Conservation (phyloP, 2,797 vertebrate genomes). For the Tinamus major region DNA sequence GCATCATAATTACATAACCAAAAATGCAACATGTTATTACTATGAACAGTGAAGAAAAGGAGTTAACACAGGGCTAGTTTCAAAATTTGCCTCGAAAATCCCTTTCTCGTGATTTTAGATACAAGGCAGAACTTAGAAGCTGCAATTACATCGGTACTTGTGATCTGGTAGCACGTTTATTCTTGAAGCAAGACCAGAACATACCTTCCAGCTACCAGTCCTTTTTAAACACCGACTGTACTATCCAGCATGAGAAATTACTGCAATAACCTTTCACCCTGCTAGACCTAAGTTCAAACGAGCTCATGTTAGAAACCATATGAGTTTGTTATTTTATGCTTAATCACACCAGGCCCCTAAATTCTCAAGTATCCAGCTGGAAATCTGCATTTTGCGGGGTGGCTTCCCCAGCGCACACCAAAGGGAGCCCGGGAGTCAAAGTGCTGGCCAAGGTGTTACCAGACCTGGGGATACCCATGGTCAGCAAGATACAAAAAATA, state of each 20-base stretch:
- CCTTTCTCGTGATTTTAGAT: background rate
- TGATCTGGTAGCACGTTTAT: background rate
- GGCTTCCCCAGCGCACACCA: background rate
- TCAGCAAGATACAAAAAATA: no score
- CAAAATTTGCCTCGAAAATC: background rate
- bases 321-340: slow-evolving; percentile 51
- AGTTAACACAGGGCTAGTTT: background rate
- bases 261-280: slow-evolving; percentile 49
- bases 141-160: slow-evolving; percentile 1
- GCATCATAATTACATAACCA: background rate
- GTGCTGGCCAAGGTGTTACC: background rate
- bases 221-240: background rate
- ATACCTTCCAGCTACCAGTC: slow-evolving; percentile 43
- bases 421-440: no score
- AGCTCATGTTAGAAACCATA: slow-evolving; percentile 42
- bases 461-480: background rate
- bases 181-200: slow-evolving; percentile 37
- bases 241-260: slow-evolving; percentile 44
- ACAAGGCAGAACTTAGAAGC: background rate
- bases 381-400: background rate
- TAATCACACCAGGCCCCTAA: slow-evolving; percentile 42
- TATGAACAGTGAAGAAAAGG: background rate
- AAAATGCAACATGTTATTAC: background rate
- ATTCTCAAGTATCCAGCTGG: background rate
- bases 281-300: slow-evolving; percentile 26